Percentiles rank a stretch among this genome's conserved stretches.
Conservation (phyloP, 2,888 invertebrate genomes). For the Carterocephalus palaemon region DNA sequence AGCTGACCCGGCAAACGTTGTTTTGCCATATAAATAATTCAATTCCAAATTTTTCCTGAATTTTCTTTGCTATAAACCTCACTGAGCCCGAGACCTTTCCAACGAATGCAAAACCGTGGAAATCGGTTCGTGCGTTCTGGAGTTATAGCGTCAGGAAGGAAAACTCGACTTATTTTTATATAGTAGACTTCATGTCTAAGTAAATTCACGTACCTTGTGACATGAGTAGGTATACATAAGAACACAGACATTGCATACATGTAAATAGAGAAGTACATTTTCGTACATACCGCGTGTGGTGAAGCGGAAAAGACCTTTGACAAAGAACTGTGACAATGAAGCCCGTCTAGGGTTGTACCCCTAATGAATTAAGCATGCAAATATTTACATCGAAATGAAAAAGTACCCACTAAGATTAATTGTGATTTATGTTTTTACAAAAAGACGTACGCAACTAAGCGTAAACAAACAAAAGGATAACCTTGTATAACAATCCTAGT, state of each 20-base stretch:
- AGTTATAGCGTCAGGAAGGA: no score
- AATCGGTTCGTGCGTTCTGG: no score
- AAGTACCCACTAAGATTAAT: conserved; percentile 15
- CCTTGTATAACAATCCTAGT: conserved; percentile 12
- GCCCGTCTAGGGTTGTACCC: conserved; percentile 49
- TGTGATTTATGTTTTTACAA: conserved; percentile 18
- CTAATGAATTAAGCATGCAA: conserved; percentile 29
- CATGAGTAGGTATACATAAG: no score
- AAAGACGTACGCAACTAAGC: conserved; percentile 9
- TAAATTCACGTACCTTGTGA: no score
- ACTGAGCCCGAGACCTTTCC: no score
- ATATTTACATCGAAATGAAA: conserved; percentile 35
- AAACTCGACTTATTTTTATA: no score
- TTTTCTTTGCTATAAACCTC: no score
- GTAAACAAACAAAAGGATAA: conserved; percentile 21
- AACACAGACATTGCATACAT: conserved; percentile 24
- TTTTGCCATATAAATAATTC: no score
- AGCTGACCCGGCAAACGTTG: no score
- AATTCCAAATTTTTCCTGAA: no score
- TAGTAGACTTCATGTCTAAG: no score
- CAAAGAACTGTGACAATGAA: conserved; percentile 73
- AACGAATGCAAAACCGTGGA: no score
- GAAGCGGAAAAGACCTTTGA: conserved; percentile 72
- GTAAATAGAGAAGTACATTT: conserved; percentile 37
- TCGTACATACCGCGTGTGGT: conserved; percentile 65